Evolutionary conservation across 2,888 invertebrate species (phyloP), one percentile per base, ranked within the genome.

Genomic region (Stomorhina lunata): DNA sequence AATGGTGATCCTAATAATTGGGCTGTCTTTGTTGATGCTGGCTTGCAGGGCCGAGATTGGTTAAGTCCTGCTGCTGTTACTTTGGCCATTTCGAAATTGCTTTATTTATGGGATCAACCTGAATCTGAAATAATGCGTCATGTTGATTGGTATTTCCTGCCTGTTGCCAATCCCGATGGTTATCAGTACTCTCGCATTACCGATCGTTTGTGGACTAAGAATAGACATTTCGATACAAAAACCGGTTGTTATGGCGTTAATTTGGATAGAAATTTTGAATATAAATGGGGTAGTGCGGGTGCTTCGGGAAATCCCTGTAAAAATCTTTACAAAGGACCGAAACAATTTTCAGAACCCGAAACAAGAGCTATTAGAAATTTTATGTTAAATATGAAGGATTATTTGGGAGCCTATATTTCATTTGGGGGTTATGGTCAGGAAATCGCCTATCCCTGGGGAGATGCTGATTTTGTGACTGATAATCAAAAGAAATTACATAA

Each of bases 11-110:
- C 91, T 0, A 90, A 90, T 1, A 95, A 94, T 71, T 92, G 92
- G 59, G 95, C 94, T 0, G 92, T 95, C 0, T 95, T 95, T 93
- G 90, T 95, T 32, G 95, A 95, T 86, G 94, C 94, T 0, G 95
- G 96, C 2, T 95, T 96, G 81, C 97, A 97, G 87, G 96, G 96
- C 0, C 93, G 98, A 17, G 98, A 98, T 92, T 98, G 96, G 96
- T 95, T 96, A 84, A 95, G 95, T 48, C 94, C 95, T 0, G 95
- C 96, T 0, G 93, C 95, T 0, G 94, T 95, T 3, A 95, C 96
- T 0, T 96, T 94, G 90, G 92, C 96, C 55, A 94, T 96, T 9
- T 93, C 96, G 85, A 92, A 94, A 80, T 90, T 96, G 20, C 94
- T 94, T 0, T 93, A 94, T 86, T 93, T 94, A 81, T 95, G 94